Percentiles rank a stretch among this genome's conserved stretches.
Evolutionary conservation across 2,888 invertebrate species (phyloP).

Genomic region (Diarsia rubi): DNA sequence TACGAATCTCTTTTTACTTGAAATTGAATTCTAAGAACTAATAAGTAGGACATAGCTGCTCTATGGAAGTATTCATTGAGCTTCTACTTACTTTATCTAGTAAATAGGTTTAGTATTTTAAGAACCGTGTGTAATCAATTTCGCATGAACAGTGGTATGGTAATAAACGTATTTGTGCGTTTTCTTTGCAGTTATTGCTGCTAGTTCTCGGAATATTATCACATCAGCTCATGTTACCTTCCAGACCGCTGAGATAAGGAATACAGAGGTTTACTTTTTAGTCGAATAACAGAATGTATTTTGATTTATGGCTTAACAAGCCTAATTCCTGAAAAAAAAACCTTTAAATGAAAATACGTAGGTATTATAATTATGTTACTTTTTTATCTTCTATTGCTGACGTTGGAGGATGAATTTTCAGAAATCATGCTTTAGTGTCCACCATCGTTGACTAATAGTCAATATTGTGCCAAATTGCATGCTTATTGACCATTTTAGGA

Average conservation of each 20-base stretch:
- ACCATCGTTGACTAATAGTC: background rate
- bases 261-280: slow-evolving; percentile 56
- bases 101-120: slow-evolving; percentile 38
- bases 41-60: background rate
- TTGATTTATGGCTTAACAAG: background rate
- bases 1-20: background rate
- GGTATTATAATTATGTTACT: background rate
- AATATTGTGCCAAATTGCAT: background rate
- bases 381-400: background rate
- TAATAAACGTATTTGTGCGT: slow-evolving; percentile 59
- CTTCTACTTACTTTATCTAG: slow-evolving; percentile 8
- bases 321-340: background rate
- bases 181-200: slow-evolving; percentile 52
- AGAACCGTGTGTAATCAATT: slow-evolving; percentile 45
- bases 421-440: background rate
- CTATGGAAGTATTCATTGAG: slow-evolving; percentile 3
- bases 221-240: slow-evolving; percentile 74
- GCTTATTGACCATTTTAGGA: no score
- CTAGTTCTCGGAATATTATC: slow-evolving; percentile 74
- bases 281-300: background rate
- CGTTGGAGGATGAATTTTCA: background rate
- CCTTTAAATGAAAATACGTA: background rate
- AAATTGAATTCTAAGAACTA: background rate
- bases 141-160: slow-evolving; percentile 42
- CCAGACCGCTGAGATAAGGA: slow-evolving; percentile 75